Base-by-base conservation (phyloP, 2,888 invertebrate genomes). In the Podabrus alpinus region DNA sequence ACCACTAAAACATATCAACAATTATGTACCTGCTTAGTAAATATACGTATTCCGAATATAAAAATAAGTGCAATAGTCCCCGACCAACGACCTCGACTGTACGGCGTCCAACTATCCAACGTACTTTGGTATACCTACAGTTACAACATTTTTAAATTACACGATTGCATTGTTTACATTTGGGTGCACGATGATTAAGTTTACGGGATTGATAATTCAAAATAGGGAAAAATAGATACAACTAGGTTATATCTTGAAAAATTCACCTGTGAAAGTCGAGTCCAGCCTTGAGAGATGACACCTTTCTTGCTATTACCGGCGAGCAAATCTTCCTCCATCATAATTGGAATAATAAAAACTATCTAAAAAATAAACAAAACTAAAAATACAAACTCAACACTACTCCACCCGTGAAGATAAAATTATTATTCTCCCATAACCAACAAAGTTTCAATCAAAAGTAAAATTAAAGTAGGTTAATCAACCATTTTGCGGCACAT, bases 21-120 rank as follows among this genome's bases (percentile, higher is more conserved):
- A 45, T n/a, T 45, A 45, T 45, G 45, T 45, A 95, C 95, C 92
- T 95, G 96, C 86, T 94, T 92, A 81, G 94, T 88, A 86, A 96
- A 90, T 88, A 97, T 93, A 88, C 96, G 92, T 83, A 95, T 88
- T 85, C 95, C 89, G 89, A 97, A 97, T 86, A 92, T 85, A 77
- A 92, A 83, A 86, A 96, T 87, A 80, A 97, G 88, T 78, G 92
- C 86, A 82, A 91, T 87, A 78, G 94, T 93, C 83, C 92, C 92
- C 75, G 90, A 87, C 97, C 97, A 97, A 89, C 97, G 91, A 81
- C 92, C 91, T 85, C 91, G 90, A 79, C 92, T 89, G 86, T 95
- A 93, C 75, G 97, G 96, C 81, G 96, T 96, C 91, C 95, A 95
- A 86, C 91, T 91, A 88, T 97, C 97, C 88, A 97, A 89, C 81